A percentile compares a stretch with the other conserved stretches of the same genome.
Evolutionary conservation across 2,113 vertebrate genomes (phyloP).

Genomic region (Oenanthe melanoleuca): DNA sequence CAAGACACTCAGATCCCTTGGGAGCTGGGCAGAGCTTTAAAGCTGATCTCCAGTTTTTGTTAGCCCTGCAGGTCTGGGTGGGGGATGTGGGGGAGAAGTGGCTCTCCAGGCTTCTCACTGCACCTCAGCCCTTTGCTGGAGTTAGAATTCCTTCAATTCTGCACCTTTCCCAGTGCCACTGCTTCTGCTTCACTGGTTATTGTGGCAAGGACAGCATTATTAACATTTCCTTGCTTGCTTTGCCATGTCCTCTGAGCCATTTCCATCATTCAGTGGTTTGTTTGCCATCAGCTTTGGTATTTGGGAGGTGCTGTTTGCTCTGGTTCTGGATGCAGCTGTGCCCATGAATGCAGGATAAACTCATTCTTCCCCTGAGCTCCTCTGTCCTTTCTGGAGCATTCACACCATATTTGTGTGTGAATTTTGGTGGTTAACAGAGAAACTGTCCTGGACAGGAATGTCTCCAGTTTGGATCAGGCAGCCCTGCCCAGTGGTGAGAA

Average conservation of each 20-base stretch:
- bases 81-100: not conserved
- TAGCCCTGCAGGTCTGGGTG: not conserved
- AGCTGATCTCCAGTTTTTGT: not conserved
- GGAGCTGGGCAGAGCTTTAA: not conserved
- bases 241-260: accelerated
- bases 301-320: not conserved
- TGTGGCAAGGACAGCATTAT: not conserved
- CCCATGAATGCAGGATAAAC: not conserved
- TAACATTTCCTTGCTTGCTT: not conserved
- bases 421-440: not conserved
- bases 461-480: not conserved
- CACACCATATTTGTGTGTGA: not conserved
- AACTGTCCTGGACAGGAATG: not conserved
- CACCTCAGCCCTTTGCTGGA: not conserved
- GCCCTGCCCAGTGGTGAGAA: not conserved
- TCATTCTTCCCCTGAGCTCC: not conserved
- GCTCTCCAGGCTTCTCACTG: not conserved
- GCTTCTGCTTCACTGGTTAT: not conserved
- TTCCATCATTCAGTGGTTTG: not conserved
- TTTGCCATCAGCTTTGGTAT: not conserved
- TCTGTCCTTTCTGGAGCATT: not conserved
- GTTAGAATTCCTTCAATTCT: not conserved
- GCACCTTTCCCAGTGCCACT: not conserved
- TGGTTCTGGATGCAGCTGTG: not conserved
- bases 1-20: not conserved